A percentile compares a stretch with the other conserved stretches of the same genome.
Conservation (phyloP, 1,140 invertebrate species). For the Dysdera silvatica region DNA sequence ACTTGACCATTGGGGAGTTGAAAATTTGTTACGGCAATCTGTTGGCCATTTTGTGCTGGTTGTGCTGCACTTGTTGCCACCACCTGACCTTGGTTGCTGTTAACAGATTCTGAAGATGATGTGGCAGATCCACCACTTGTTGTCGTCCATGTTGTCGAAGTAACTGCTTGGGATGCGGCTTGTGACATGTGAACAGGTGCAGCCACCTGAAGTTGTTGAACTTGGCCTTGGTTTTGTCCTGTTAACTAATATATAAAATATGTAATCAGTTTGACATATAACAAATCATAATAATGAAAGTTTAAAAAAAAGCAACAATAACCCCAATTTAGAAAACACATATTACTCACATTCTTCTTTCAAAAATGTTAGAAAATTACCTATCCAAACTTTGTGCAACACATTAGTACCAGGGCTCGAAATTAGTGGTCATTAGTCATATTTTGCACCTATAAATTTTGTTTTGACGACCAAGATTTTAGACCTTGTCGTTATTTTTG, state of each 20-base stretch:
- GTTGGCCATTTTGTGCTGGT: conserved; percentile 51
- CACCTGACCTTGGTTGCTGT: conserved; percentile 52
- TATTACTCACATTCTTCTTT: too few species aligned
- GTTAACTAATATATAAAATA: conserved; percentile 13
- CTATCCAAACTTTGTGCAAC: too few species aligned
- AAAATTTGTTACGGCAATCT: conserved; percentile 37
- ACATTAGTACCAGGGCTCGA: too few species aligned
- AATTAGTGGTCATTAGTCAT: too few species aligned
- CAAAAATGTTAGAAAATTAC: too few species aligned
- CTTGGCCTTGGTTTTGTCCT: conserved; percentile 52
- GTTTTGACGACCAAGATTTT: too few species aligned
- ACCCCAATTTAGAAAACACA: too few species aligned
- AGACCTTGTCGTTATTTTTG: too few species aligned
- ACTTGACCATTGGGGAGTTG: conserved; percentile 40
- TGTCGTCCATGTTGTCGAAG: conserved; percentile 46
- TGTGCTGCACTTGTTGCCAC: conserved; percentile 55
- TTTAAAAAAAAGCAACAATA: not conserved
- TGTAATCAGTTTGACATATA: not conserved
- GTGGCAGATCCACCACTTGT: conserved; percentile 73
- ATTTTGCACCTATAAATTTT: too few species aligned
- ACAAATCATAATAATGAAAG: not conserved
- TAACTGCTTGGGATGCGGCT: conserved; percentile 53
- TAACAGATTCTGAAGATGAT: conserved; percentile 16
- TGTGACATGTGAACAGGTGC: conserved; percentile 50
- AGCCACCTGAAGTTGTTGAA: conserved; percentile 40